Evolutionary conservation across 1,140 invertebrate species (phyloP).

Genomic region (Drosophila biarmipes): DNA sequence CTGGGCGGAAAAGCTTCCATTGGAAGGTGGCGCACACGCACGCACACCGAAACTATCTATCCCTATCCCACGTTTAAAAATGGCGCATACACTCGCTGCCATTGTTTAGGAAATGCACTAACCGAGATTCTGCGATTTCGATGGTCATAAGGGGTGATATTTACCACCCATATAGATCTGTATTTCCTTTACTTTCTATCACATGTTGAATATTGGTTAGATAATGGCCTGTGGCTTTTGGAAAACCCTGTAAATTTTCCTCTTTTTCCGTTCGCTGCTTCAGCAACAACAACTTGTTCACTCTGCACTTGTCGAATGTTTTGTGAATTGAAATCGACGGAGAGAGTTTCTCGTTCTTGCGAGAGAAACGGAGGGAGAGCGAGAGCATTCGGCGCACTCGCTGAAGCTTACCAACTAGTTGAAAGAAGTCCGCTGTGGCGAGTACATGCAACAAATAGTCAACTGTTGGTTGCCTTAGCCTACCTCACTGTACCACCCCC

Average conservation of each 20-base stretch:
- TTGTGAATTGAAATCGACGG: constrained; percentile 66
- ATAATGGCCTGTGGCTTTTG: constrained; percentile 35
- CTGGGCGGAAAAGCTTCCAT: constrained; percentile 57
- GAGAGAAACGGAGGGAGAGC: constrained; percentile 19
- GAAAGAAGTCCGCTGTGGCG: constrained; percentile 29
- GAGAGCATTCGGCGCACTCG: constrained; percentile 37
- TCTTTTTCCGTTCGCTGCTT: constrained; percentile 73
- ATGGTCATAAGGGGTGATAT: neutral
- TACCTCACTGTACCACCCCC: constrained; percentile 70
- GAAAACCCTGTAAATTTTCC: constrained; percentile 43
- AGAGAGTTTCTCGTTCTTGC: neutral
- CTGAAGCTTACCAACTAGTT: constrained; percentile 1
- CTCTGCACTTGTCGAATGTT: constrained; percentile 83
- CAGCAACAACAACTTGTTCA: constrained; percentile 82
- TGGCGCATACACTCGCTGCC: constrained; percentile 79
- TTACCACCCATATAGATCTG: neutral
- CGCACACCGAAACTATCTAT: constrained; percentile 78
- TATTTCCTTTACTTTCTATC: constrained; percentile 11
- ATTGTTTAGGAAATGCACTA: constrained; percentile 80
- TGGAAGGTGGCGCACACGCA: constrained; percentile 79
- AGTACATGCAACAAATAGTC: constrained; percentile 81
- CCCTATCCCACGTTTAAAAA: constrained; percentile 82
- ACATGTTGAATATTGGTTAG: constrained; percentile 35
- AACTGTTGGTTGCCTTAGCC: constrained; percentile 80
- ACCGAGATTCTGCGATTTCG: constrained; percentile 38